Conservation (phyloP, 1,140 invertebrate species). For the Ceratosolen solmsi region DNA sequence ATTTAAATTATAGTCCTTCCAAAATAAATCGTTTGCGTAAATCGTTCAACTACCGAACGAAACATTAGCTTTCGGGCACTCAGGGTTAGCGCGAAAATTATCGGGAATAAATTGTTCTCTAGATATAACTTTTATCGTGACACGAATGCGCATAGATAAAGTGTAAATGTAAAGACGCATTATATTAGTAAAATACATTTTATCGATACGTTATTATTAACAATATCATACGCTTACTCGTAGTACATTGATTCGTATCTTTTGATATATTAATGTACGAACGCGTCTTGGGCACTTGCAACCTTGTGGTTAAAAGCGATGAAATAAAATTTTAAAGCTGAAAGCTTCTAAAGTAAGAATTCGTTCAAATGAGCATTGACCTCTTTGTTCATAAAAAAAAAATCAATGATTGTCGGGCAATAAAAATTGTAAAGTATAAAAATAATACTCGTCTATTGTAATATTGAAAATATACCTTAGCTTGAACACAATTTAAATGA, state of each 20-base stretch:
- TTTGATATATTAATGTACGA: conserved; percentile 11
- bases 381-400: background rate
- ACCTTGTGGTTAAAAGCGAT: background rate
- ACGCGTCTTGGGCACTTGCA: background rate
- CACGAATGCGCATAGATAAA: background rate
- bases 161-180: background rate
- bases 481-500: too few relatives aligned
- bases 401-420: background rate
- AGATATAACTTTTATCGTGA: background rate
- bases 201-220: background rate
- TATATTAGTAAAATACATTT: background rate
- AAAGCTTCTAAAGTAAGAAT: conserved; percentile 32
- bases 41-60: background rate
- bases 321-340: background rate
- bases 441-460: too few relatives aligned
- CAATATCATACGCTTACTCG: background rate
- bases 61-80: background rate
- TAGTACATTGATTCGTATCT: background rate
- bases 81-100: background rate
- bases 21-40: background rate
- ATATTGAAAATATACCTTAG: too few relatives aligned
- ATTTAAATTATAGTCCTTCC: too few relatives aligned
- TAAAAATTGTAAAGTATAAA: too few relatives aligned
- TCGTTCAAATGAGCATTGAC: background rate
- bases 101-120: background rate